Conservation (phyloP, 2,888 invertebrate species). For the Abscondita cerata region DNA sequence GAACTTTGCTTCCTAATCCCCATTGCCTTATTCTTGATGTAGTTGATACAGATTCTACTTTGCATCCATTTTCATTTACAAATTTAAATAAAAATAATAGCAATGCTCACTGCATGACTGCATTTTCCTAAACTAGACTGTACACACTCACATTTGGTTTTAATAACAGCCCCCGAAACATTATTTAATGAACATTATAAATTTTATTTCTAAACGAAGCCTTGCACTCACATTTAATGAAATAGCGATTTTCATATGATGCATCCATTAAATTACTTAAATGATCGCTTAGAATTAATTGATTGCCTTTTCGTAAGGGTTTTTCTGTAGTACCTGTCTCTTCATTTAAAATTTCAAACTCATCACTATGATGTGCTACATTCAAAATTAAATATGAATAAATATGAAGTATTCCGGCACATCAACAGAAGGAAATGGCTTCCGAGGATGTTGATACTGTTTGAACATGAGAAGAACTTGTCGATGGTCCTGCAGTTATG, state of each 20-base stretch:
- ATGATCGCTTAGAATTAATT: too few species aligned
- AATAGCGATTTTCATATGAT: too few species aligned
- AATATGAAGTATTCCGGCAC: not conserved
- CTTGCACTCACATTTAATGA: too few species aligned
- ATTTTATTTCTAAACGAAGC: not conserved
- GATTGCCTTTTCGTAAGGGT: not conserved
- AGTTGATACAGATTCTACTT: not conserved
- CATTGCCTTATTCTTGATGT: not conserved
- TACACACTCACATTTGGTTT: not conserved
- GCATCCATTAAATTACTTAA: too few species aligned
- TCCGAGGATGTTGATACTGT: too few species aligned
- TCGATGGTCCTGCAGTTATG: not conserved
- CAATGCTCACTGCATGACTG: too few species aligned
- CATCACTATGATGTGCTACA: not conserved
- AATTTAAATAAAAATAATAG: not conserved
- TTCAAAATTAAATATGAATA: not conserved
- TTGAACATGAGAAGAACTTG: not conserved
- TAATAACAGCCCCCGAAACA: not conserved
- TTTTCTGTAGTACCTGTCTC: not conserved
- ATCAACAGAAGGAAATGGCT: not conserved
- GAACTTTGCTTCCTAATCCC: not conserved
- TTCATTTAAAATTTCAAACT: not conserved
- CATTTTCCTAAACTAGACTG: not conserved
- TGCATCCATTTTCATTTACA: constrained; percentile 1
- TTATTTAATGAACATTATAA: not conserved